Evolutionary conservation across 2,888 invertebrate species (phyloP), one percentile per base, ranked within the genome.

Genomic region (Thereva unica): DNA sequence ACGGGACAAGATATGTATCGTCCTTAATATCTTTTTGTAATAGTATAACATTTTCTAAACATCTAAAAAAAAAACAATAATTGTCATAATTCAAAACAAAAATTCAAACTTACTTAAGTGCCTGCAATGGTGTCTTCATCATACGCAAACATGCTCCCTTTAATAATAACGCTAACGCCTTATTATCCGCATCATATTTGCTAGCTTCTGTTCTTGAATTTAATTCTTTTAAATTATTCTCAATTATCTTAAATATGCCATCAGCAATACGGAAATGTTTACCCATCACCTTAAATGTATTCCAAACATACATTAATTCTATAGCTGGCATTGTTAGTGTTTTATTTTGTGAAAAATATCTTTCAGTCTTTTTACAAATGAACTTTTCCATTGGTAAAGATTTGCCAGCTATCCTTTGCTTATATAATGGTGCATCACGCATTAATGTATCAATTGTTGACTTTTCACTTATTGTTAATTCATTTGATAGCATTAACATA

Each of bases 301-400:
- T 97, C 96, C 96, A 97, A 5, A 96, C 84, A 76, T 92, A 96
- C 78, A 97, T 85, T 69, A 97, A 83, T 80, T 97, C 97, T 71
- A 93, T 83, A 23, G 89, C 89, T 1, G 97, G 96, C 72, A 97
- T 83, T 4, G 91, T 81, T 35, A 98, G 83, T 47, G 83, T 83
- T 61, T 88, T 85, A 59, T 88, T 86, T 78, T 95, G 94, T 44
- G 85, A 84, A 69, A 87, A 85, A 80, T 88, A 97, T 59, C 95
- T 85, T 71, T 88, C 87, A 52, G 93, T 87, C 73, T 94, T 93
- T 76, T 89, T 90, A n/a, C 93, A 87, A 53, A 92, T 91, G 81
- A 97, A 97, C 80, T 98, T 98, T 81, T 98, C 97, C 87, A 97
- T 91, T 1, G 98, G 97, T 71, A 98, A 82, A 0, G 97, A 97